phyloP scores from a whole-genome alignment of 2,888 invertebrate species.

The Synanthedon vespiformis region DNA sequence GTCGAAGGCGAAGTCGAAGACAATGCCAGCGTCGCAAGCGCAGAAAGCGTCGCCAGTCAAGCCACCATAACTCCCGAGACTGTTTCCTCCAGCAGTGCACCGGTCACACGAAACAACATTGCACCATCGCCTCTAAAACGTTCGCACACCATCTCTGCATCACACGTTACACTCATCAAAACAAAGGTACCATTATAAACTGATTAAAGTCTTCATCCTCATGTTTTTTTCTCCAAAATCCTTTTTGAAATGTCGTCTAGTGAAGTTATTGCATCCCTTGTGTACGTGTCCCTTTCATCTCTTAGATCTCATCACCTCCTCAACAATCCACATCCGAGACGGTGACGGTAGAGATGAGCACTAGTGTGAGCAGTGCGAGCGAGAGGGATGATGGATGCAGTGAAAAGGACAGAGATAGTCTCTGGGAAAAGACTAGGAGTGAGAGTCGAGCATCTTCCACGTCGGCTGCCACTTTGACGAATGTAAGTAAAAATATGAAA shows the following conservation, averaged over 20 bases:
- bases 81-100: slow-evolving; percentile 50
- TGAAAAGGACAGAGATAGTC: slow-evolving; percentile 57
- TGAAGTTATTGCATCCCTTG: not conserved
- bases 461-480: slow-evolving; percentile 72
- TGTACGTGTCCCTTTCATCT: not conserved
- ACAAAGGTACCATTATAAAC: too few relatives aligned
- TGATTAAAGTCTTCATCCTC: not conserved
- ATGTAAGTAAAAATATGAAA: slow-evolving; percentile 57
- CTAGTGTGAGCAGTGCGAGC: slow-evolving; percentile 49
- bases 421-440: slow-evolving; percentile 57
- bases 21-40: slow-evolving; percentile 36
- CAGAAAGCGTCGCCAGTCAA: slow-evolving; percentile 37
- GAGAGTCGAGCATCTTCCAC: slow-evolving; percentile 58
- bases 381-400: slow-evolving; percentile 47
- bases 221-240: slow-evolving; percentile 8
- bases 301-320: slow-evolving; percentile 25
- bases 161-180: slow-evolving; percentile 16
- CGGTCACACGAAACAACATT: slow-evolving; percentile 24
- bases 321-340: slow-evolving; percentile 37
- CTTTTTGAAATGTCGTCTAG: too few relatives aligned
- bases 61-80: slow-evolving; percentile 54
- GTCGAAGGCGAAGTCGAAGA: slow-evolving; percentile 34
- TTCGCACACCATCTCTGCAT: slow-evolving; percentile 47
- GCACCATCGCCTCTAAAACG: slow-evolving; percentile 44
- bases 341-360: slow-evolving; percentile 45